A percentile compares a stretch with the other conserved stretches of the same genome.
These are phyloP conservation scores for Pectinophora gossypiella DNA, from an alignment of 1,140 invertebrate genomes.

Conservation along the genomic window DNA sequence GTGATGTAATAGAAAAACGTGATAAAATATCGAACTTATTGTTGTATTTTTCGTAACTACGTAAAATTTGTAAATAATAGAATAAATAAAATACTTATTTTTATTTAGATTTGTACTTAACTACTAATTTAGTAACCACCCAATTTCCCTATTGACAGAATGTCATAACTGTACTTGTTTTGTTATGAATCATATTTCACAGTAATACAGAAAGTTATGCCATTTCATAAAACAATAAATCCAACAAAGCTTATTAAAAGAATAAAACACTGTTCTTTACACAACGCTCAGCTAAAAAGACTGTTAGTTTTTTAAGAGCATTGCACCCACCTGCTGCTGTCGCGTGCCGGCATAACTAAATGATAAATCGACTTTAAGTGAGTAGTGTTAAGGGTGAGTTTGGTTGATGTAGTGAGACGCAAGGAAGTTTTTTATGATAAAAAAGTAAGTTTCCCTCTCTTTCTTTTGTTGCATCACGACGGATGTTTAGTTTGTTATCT, in stretches of 20 bases:
- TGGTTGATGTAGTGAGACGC: not conserved
- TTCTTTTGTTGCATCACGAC: constrained; percentile 46
- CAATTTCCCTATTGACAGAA: no score
- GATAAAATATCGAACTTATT: no score
- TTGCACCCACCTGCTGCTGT: constrained; percentile 67
- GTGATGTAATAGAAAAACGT: no score
- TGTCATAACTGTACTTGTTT: no score
- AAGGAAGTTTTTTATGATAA: constrained; percentile 18
- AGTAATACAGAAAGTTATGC: constrained; percentile 4
- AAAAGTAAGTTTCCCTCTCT: constrained; percentile 45
- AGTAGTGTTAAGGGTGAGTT: constrained; percentile 15
- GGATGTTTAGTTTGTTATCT: constrained; percentile 70
- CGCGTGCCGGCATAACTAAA: constrained; percentile 44
- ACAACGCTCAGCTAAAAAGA: constrained; percentile 56
- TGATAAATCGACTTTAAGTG: constrained; percentile 18
- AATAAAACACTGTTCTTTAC: constrained; percentile 51
- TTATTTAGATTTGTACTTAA: no score
- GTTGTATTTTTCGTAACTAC: no score
- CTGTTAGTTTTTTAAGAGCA: constrained; percentile 66
- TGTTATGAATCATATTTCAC: not conserved
- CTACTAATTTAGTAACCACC: no score
- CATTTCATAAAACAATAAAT: constrained; percentile 22
- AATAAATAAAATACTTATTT: no score
- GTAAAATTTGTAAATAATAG: no score
- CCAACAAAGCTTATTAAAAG: constrained; percentile 27